Percentiles rank a stretch among this genome's conserved stretches.
These are phyloP conservation scores for Microctonus hyperodae DNA, from an alignment of 2,888 invertebrate species.

Conservation along the genomic window DNA sequence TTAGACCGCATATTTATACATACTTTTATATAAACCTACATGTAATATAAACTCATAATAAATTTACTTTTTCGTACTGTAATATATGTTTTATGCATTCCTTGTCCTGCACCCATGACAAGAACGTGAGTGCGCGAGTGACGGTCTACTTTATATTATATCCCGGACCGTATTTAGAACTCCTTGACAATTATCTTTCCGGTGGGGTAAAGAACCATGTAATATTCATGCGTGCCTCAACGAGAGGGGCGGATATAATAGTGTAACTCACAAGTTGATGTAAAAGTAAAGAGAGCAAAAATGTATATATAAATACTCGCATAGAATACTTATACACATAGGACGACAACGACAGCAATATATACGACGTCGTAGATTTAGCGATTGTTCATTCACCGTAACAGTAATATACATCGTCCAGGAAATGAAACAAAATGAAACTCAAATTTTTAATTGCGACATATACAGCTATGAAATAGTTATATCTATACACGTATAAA, in stretches of 20 bases:
- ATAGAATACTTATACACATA: slow-evolving; percentile 14
- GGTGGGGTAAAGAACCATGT: slow-evolving; percentile 62
- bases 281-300: slow-evolving; percentile 14
- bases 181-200: slow-evolving; percentile 63
- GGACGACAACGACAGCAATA: slow-evolving; percentile 48
- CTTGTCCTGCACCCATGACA: slow-evolving; percentile 56
- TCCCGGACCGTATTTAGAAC: slow-evolving; percentile 55
- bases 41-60: slow-evolving; percentile 48
- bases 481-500: not conserved
- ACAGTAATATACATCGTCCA: slow-evolving; percentile 46
- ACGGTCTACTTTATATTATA: too few relatives aligned
- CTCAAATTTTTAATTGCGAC: slow-evolving; percentile 3
- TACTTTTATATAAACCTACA: slow-evolving; percentile 25
- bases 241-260: too few relatives aligned
- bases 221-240: slow-evolving; percentile 59
- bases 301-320: slow-evolving; percentile 7
- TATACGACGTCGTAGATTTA: slow-evolving; percentile 53
- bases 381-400: slow-evolving; percentile 62
- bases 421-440: slow-evolving; percentile 3
- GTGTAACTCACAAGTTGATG: slow-evolving; percentile 5
- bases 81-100: slow-evolving; percentile 60
- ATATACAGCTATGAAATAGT: not conserved
- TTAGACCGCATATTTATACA: too few relatives aligned
- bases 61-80: slow-evolving; percentile 56
- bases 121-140: slow-evolving; percentile 11